Evolutionary conservation across 2,113 vertebrate genomes (phyloP), one percentile per base, ranked within the genome.

Genomic region (Astatotilapia flaviijosephi): DNA sequence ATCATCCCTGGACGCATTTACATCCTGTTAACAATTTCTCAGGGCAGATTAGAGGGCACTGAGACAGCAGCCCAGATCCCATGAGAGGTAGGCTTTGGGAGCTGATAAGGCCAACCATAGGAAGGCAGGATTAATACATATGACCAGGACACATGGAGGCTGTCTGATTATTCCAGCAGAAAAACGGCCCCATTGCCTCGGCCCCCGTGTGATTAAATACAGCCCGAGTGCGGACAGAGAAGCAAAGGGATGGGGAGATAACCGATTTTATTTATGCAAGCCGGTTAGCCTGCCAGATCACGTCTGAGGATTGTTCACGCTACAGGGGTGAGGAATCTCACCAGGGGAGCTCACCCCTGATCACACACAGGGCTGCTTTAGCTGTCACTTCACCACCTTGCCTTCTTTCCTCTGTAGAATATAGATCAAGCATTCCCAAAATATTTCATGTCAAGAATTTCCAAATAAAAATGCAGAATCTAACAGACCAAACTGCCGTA

Each of bases 1-100:
- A 96, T 96, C 95, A 96, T 96, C 95, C 91, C 88, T 88, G 94
- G 94, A 94, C 86, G 95, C 95, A 96, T 97, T 97, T 97, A 97
- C 96, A 96, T 97, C 95, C 96, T 95, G 96, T 96, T 96, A 96
- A 97, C 95, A 96, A 95, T 96, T 96, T 96, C 95, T 95, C 95
- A 93, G 93, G 91, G 93, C 94, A 95, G 96, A 97, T 97, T 96
- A 96, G 93, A 94, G 94, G 90, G 91, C 80, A 93, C 91, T 93
- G 94, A 95, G 95, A 94, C 96, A 92, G 94, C 94, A 85, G 95
- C 94, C 88, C 91, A 90, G 94, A 95, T 96, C 96, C 96, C 96
- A 94, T 91, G 96, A 96, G 96, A 97, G 95, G 62, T 85, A 92
- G 89, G 96, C 96, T 97, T 96, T 96, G 94, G 95, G 85, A 94